Conservation (phyloP, 2,888 invertebrate species). For the Drosophila kambysellisi region DNA sequence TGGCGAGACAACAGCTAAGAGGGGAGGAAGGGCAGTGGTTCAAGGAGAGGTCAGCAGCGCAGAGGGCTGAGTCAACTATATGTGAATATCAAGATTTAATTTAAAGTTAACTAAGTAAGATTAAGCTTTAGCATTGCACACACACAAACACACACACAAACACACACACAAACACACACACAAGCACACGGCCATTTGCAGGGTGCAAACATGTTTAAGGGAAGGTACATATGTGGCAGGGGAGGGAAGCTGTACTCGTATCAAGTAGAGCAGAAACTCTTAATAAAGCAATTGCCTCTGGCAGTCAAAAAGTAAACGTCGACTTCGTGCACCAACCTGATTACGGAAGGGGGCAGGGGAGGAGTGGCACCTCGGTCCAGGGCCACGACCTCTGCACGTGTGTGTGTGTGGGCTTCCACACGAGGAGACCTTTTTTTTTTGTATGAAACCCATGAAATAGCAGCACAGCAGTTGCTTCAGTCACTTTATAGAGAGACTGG, state of each 20-base stretch:
- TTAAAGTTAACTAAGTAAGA: slow-evolving; percentile 83
- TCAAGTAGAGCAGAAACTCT: slow-evolving; percentile 84
- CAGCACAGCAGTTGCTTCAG: slow-evolving; percentile 36
- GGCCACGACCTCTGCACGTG: slow-evolving; percentile 61
- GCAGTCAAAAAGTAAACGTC: slow-evolving; percentile 83
- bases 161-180: slow-evolving; percentile 4
- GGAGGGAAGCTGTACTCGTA: slow-evolving; percentile 53
- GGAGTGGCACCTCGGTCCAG: slow-evolving; percentile 52
- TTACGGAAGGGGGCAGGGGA: slow-evolving; percentile 46
- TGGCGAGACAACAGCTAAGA: slow-evolving; percentile 25
- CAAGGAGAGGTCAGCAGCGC: slow-evolving; percentile 31
- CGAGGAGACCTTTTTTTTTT: slow-evolving; percentile 53
- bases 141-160: slow-evolving; percentile 21
- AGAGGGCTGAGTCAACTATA: slow-evolving; percentile 60
- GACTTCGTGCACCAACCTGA: slow-evolving; percentile 77
- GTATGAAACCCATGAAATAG: slow-evolving; percentile 44
- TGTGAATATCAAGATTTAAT: slow-evolving; percentile 83
- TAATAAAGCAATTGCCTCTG: slow-evolving; percentile 84
- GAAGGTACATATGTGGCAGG: background rate
- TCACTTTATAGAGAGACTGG: slow-evolving; percentile 28
- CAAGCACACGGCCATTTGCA: slow-evolving; percentile 22
- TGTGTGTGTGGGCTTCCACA: slow-evolving; percentile 20
- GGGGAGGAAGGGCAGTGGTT: background rate
- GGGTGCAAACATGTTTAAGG: slow-evolving; percentile 49
- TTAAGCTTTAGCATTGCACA: slow-evolving; percentile 73